Base-by-base conservation (phyloP, 1,140 invertebrate species). In the Drosophila watanabei region DNA sequence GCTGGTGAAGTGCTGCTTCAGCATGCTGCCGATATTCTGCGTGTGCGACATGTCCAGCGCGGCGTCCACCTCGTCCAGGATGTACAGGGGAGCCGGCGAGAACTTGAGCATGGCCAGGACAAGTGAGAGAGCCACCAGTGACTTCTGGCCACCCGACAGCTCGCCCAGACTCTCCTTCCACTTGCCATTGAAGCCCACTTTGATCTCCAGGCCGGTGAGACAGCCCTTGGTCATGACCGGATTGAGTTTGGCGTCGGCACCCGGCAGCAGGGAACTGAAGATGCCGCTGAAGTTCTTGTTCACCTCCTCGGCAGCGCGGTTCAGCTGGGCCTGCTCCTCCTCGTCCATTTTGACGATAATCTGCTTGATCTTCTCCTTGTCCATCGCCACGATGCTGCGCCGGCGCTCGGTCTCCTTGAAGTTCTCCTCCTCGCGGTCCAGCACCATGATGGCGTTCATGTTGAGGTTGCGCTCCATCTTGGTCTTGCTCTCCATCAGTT, bases 11-110 rank as follows among this genome's bases (percentile, higher is more conserved):
- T 99, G 98, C 37, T 96, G 95, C 87, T 97, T 97, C 9, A 99
- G 94, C 98, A 99, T 99, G 60, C 95, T 95, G 3, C 99, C 99
- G 91, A 99, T 99, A 94, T 99, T 99, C 94, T 99, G 98, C 7
- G 99, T 99, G 93, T 99, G 99, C 2, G 98, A 99, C 28, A 99
- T 95, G 95, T 99, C 99, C 5, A 99, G 94, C 6, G 99, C 99
- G 8, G 99, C 98, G 94, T 99, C 99, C 49, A 99, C 98, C 95
- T 99, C 99, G 93, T 99, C 99, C 82, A 99, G 94, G 93, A 99
- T 99, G 92, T 99, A 99, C 13, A 99, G 94, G 2, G 99, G 99
- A 14, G 99, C 99, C 7, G 99, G 99, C 90, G 99, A 99, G 94
- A 99, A 99, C 63, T 98, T 95, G 69, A 99, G 94, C 96, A 99